Evolutionary conservation across 2,113 vertebrate genomes (phyloP).

Genomic region (Cyprinodon brontotheroides): DNA sequence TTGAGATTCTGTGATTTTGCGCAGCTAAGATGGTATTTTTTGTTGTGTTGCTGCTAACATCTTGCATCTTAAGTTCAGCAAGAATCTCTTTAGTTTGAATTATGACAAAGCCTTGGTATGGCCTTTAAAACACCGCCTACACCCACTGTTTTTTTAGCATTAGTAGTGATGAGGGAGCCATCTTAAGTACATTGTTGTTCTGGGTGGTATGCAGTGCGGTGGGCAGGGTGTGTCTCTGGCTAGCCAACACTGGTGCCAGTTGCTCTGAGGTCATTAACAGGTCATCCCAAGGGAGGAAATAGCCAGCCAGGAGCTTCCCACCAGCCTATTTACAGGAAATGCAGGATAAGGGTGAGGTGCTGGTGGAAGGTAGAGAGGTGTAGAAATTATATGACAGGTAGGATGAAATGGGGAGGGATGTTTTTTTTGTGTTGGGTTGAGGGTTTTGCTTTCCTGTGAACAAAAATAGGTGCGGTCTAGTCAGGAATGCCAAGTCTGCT

Average conservation of each 20-base stretch:
- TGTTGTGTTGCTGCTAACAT: background rate
- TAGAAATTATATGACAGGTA: constrained; percentile 64
- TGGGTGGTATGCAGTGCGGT: constrained; percentile 62
- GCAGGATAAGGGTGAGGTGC: constrained; percentile 80
- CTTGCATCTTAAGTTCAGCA: constrained; percentile 3
- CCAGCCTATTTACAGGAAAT: constrained; percentile 94
- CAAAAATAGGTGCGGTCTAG: constrained; percentile 71
- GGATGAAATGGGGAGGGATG: constrained; percentile 41
- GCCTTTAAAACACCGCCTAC: constrained; percentile 50
- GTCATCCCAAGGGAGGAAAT: constrained; percentile 88
- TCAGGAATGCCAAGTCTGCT: constrained; percentile 67
- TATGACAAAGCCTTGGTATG: constrained; percentile 46
- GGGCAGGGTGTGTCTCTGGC: constrained; percentile 78
- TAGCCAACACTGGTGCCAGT: constrained; percentile 76
- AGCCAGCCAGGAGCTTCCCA: constrained; percentile 78
- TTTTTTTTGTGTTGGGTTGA: constrained; percentile 57
- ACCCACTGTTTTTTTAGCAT: constrained; percentile 57
- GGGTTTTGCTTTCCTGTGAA: constrained; percentile 69
- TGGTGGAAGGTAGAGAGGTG: constrained; percentile 49
- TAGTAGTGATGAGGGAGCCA: constrained; percentile 70
- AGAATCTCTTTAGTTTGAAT: constrained; percentile 27
- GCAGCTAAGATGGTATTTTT: constrained; percentile 25
- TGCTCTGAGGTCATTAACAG: constrained; percentile 84
- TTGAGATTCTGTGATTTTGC: constrained; percentile 24
- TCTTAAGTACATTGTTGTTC: constrained; percentile 72